Percentiles rank a stretch among this genome's conserved stretches.
phyloP scores from a whole-genome alignment of 2,888 invertebrate species.

The Gastrophysa polygoni region DNA sequence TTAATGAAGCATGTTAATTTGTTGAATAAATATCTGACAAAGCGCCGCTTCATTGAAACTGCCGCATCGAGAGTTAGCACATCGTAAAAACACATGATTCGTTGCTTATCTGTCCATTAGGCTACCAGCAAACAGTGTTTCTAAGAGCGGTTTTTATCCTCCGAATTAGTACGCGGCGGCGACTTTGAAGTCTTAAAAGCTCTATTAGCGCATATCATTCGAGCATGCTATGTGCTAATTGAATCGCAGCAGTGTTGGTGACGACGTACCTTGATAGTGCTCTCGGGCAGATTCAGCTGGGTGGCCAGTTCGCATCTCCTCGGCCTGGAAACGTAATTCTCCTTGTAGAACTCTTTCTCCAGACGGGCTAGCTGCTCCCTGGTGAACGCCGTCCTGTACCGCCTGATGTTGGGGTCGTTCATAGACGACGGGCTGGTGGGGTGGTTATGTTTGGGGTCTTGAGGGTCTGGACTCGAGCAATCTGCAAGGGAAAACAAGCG shows the following conservation, averaged over 20 bases:
- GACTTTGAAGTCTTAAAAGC: constrained; percentile 51
- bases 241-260: constrained; percentile 21
- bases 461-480: constrained; percentile 57
- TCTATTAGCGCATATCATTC: constrained; percentile 54
- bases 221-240: constrained; percentile 54
- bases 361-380: constrained; percentile 89
- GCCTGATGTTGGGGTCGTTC: constrained; percentile 74
- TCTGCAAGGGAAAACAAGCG: constrained; percentile 51
- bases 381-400: constrained; percentile 97
- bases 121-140: constrained; percentile 42
- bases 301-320: constrained; percentile 93
- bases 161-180: constrained; percentile 43
- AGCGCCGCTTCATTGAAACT: constrained; percentile 11
- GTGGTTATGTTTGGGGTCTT: constrained; percentile 41
- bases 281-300: constrained; percentile 91
- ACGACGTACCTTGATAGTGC: constrained; percentile 90
- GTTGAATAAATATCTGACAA: too few relatives aligned
- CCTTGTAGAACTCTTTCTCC: constrained; percentile 96
- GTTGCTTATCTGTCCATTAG: constrained; percentile 56
- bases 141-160: constrained; percentile 39
- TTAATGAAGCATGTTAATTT: constrained; percentile 21
- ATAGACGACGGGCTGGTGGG: constrained; percentile 38
- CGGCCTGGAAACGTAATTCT: constrained; percentile 97
- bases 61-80: constrained; percentile 54
- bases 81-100: constrained; percentile 56